These are phyloP conservation scores for Cephus cinctus DNA, from an alignment of 1,140 invertebrate genomes.

Conservation along the genomic window DNA sequence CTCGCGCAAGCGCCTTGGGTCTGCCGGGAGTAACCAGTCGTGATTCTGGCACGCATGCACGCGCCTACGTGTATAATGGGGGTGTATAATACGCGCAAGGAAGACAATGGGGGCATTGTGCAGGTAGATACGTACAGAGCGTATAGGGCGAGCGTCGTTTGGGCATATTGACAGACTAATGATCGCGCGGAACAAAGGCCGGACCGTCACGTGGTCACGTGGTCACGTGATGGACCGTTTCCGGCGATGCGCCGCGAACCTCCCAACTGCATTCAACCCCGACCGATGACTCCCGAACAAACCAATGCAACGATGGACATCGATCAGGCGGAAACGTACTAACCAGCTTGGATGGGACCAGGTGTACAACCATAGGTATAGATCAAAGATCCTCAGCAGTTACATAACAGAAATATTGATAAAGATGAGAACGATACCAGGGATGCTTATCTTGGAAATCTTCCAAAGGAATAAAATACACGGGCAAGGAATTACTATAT, in stretches of 20 bases:
- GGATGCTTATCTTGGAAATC: too few species aligned
- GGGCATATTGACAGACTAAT: conserved; percentile 58
- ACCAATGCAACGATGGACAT: too few species aligned
- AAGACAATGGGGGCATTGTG: conserved; percentile 55
- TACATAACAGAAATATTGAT: too few species aligned
- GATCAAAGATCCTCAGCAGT: too few species aligned
- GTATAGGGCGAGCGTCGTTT: conserved; percentile 48
- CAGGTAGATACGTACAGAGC: conserved; percentile 42
- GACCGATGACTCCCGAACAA: too few species aligned
- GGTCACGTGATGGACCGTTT: conserved; percentile 54
- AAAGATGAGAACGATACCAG: too few species aligned
- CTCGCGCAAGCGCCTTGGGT: too few species aligned
- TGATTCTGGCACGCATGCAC: conserved; percentile 23
- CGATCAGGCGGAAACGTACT: not conserved
- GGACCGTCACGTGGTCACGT: conserved; percentile 52
- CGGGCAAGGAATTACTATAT: too few species aligned
- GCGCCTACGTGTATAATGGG: conserved; percentile 47
- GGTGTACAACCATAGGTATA: too few species aligned
- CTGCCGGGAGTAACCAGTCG: too few species aligned
- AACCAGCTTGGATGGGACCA: not conserved
- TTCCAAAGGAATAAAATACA: too few species aligned
- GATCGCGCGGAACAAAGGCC: conserved; percentile 53
- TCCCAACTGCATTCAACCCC: conserved; percentile 36
- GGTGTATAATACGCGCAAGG: conserved; percentile 48
- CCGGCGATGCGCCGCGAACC: conserved; percentile 39